A percentile compares a stretch with the other conserved stretches of the same genome.
These are phyloP conservation scores for Helleia helle DNA, from an alignment of 2,888 invertebrate species.

Conservation along the genomic window DNA sequence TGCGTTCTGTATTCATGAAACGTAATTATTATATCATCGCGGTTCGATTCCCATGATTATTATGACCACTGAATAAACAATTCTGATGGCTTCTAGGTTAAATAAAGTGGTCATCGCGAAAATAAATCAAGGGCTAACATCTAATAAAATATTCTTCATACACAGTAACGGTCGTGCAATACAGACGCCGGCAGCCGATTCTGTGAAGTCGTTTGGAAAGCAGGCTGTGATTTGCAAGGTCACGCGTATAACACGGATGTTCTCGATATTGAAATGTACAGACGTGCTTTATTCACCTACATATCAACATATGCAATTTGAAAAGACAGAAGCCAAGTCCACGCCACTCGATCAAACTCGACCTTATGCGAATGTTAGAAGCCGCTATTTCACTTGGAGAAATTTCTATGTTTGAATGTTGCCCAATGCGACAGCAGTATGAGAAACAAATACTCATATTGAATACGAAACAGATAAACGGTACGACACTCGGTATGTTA, in stretches of 20 bases:
- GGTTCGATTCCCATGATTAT: conserved; percentile 27
- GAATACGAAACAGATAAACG: conserved; percentile 70
- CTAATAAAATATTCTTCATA: conserved; percentile 59
- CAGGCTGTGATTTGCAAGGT: conserved; percentile 75
- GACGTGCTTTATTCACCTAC: conserved; percentile 74
- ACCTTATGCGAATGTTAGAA: conserved; percentile 45
- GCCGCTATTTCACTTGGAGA: conserved; percentile 44
- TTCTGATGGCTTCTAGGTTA: conserved; percentile 33
- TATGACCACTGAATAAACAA: conserved; percentile 34
- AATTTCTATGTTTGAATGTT: conserved; percentile 45
- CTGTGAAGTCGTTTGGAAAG: conserved; percentile 73
- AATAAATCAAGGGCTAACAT: conserved; percentile 48
- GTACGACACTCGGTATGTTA: conserved; percentile 70
- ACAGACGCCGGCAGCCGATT: conserved; percentile 60
- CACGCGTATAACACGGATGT: conserved; percentile 74
- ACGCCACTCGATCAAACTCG: conserved; percentile 30
- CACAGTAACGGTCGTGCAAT: conserved; percentile 53
- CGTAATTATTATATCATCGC: conserved; percentile 17
- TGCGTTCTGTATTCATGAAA: conserved; percentile 14
- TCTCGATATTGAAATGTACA: conserved; percentile 73
- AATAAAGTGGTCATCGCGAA: conserved; percentile 39
- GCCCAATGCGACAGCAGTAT: conserved; percentile 68
- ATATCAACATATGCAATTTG: conserved; percentile 65
- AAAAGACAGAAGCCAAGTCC: conserved; percentile 54
- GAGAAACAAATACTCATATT: conserved; percentile 73